These are phyloP conservation scores for Pilophorus perplexus DNA, from an alignment of 2,888 invertebrate species.

Conservation along the genomic window DNA sequence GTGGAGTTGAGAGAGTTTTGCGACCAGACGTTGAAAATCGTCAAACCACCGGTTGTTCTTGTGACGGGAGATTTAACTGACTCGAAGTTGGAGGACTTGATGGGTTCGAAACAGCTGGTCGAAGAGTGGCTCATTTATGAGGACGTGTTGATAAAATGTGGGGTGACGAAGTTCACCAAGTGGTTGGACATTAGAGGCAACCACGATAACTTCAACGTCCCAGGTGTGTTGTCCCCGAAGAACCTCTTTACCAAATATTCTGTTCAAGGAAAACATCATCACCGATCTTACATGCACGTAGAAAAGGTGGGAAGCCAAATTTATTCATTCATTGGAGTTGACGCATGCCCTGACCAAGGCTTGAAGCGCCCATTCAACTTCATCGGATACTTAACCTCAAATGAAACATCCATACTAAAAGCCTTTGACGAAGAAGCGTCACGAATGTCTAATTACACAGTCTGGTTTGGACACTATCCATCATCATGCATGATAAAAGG, in stretches of 20 bases:
- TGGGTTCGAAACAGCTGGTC: constrained; percentile 76
- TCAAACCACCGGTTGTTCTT: constrained; percentile 73
- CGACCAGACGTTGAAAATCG: constrained; percentile 65
- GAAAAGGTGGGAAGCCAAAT: constrained; percentile 57
- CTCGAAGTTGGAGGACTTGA: constrained; percentile 73
- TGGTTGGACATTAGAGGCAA: constrained; percentile 92
- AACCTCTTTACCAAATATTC: constrained; percentile 79
- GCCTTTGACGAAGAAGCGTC: constrained; percentile 41
- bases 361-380: constrained; percentile 87
- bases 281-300: constrained; percentile 71
- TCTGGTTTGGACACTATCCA: constrained; percentile 90
- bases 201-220: constrained; percentile 89
- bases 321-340: constrained; percentile 81
- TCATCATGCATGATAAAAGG: constrained; percentile 72
- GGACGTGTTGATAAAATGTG: constrained; percentile 65
- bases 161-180: constrained; percentile 65
- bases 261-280: constrained; percentile 67
- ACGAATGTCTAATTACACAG: constrained; percentile 52
- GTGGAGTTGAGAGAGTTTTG: constrained; percentile 78
- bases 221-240: constrained; percentile 62
- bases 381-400: constrained; percentile 60
- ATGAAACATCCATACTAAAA: constrained; percentile 51
- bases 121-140: constrained; percentile 81
- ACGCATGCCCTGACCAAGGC: constrained; percentile 84
- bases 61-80: constrained; percentile 85